phyloP scores from a whole-genome alignment of 2,888 invertebrate species.

The Eurois occulta region DNA sequence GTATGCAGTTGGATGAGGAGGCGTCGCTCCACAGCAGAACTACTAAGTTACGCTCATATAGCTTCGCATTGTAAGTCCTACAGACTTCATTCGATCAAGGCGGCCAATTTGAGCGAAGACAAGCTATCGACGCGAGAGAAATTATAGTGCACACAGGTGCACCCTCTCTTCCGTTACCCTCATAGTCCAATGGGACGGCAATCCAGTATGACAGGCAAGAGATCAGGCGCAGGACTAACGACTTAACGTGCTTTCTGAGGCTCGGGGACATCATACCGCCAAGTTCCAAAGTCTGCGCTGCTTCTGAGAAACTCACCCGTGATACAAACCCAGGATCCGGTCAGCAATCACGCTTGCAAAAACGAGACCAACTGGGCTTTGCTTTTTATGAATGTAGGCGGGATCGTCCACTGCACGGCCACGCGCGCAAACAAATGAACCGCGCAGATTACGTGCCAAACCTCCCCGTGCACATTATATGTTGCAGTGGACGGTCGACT shows the following conservation, averaged over 20 bases:
- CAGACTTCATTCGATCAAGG: neutral
- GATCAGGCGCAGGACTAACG: neutral
- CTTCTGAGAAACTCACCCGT: neutral
- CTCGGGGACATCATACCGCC: neutral
- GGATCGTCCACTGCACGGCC: neutral
- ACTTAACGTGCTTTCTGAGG: neutral
- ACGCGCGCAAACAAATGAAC: neutral
- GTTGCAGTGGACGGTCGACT: neutral
- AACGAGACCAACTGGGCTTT: neutral
- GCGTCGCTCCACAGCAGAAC: neutral
- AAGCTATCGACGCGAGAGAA: neutral
- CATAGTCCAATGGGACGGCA: no score
- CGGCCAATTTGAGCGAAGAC: neutral
- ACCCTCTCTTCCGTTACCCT: neutral
- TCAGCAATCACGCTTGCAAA: neutral
- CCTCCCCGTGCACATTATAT: neutral
- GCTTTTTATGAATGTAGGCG: neutral
- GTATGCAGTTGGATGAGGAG: constrained; percentile 44
- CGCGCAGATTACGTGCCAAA: neutral
- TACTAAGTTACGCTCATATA: neutral
- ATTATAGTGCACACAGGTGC: neutral
- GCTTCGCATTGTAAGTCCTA: neutral
- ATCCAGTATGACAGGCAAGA: no score
- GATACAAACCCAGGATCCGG: neutral
- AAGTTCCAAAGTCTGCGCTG: neutral